Base-by-base conservation (phyloP, 2,888 invertebrate genomes). In the Chloroclystis v-ata region DNA sequence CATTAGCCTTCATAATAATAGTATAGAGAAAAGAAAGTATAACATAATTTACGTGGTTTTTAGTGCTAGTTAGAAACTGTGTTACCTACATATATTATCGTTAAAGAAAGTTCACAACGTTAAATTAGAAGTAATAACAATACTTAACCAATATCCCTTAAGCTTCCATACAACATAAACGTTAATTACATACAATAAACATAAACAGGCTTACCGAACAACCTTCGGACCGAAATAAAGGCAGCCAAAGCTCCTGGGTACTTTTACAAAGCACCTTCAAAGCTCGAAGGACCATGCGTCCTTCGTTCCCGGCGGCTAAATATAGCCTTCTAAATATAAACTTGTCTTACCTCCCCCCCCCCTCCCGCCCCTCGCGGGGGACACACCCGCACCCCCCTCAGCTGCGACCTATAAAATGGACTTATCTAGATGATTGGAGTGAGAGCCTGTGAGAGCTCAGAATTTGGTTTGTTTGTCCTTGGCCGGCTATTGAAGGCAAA, bases 301-400 rank as follows among this genome's bases (percentile, higher is more conserved):
- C 58, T 54, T 28, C 29, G 30, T 8, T 69, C 75, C 75, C 74
- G 71, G 67, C 69, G 62, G 61, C 82, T 82, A 82, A 77, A 83
- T 78, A 79, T 83, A 82, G 69, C 56, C 48, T 49, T 54, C 72
- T 70, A 67, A 76, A 82, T 81, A 83, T 82, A 83, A 43, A 40
- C 29, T 14, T 41, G 39, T 55, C 32, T 37, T 43, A 33, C 35
- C 47, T 49, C 29, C 42, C 38, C 26, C 38, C 44, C 42, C 45
- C 51, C 12, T 39, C 10, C 14, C 12, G 4, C 24, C 14, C 28
- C 49, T 24, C 33, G 41, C 38, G 13, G 49, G 20, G n/a, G n/a
- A n/a, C n/a, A n/a, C n/a, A n/a, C 13, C 30, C 47, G 28, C 35
- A 38, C 43, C 10, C 48, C 39, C 52, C 49, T 39, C 25, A 44